Conservation (phyloP, 2,113 vertebrate species). For the Boulengeromyrus knoepffleri region DNA sequence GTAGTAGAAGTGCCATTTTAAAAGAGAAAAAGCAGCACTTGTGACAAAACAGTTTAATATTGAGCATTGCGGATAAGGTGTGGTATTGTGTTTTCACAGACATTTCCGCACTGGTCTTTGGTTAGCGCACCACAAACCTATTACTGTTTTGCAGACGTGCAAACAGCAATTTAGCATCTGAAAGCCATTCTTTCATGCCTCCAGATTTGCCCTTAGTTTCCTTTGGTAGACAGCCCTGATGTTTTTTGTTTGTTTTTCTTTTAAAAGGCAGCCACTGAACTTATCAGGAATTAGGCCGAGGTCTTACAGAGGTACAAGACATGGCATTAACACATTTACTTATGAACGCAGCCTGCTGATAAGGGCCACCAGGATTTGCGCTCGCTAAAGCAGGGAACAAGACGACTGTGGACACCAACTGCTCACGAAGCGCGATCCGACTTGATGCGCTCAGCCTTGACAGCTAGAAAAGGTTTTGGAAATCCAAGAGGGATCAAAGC, state of each 20-base stretch:
- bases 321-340: not conserved
- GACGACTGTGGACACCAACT: not conserved
- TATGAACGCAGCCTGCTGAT: not conserved
- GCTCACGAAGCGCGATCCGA: not conserved
- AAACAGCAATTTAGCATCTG: not conserved
- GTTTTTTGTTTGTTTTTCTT: not conserved
- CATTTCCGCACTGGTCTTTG: slow-evolving; percentile 35
- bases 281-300: not conserved
- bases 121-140: slow-evolving; percentile 29
- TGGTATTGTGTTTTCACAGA: not conserved
- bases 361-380: not conserved
- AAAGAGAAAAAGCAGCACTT: not conserved
- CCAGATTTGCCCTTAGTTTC: not conserved
- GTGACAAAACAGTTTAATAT: slow-evolving; percentile 22
- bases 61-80: not conserved
- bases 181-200: not conserved
- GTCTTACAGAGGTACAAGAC: not conserved
- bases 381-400: not conserved
- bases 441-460: not conserved
- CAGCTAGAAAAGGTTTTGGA: not conserved
- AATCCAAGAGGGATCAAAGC: not conserved
- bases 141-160: not conserved
- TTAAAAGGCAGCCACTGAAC: slow-evolving; percentile 8
- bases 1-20: not conserved
- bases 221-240: not conserved